Conservation (phyloP, 2,797 vertebrate species). For the Tamandua tetradactyla region DNA sequence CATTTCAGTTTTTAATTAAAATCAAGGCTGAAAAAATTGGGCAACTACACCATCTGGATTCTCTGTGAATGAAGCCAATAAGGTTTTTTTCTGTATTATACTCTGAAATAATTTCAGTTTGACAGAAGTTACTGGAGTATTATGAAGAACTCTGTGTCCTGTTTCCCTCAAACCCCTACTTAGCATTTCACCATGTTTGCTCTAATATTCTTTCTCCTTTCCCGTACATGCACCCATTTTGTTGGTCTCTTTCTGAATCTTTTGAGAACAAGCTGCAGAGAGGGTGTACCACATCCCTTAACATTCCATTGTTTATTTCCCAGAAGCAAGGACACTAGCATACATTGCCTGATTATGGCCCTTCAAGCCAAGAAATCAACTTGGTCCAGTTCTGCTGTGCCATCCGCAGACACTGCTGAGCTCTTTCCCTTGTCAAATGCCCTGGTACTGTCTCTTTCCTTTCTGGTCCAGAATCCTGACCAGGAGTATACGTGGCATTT, state of each 20-base stretch:
- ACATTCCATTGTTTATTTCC: not conserved
- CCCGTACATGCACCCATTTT: not conserved
- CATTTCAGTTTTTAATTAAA: constrained; percentile 19
- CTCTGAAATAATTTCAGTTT: constrained; percentile 38
- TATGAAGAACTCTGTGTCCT: not conserved
- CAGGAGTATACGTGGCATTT: not conserved
- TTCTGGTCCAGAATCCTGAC: not conserved
- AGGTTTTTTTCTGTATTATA: not conserved
- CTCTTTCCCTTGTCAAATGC: not conserved
- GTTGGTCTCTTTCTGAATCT: not conserved
- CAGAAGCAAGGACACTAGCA: not conserved
- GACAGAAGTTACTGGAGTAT: not conserved
- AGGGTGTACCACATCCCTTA: not conserved
- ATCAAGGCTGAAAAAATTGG: constrained; percentile 24
- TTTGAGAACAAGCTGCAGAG: not conserved
- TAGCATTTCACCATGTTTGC: not conserved
- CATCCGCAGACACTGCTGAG: not conserved
- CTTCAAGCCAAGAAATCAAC: not conserved
- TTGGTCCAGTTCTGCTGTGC: not conserved
- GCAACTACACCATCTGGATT: not conserved
- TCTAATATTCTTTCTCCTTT: not conserved
- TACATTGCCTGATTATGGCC: not conserved
- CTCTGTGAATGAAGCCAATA: constrained; percentile 14
- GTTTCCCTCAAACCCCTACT: not conserved
- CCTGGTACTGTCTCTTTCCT: not conserved